Percentiles rank a stretch among this genome's conserved stretches.
Evolutionary conservation across 2,113 vertebrate species (phyloP).

Genomic region (Plectropomus leopardus): DNA sequence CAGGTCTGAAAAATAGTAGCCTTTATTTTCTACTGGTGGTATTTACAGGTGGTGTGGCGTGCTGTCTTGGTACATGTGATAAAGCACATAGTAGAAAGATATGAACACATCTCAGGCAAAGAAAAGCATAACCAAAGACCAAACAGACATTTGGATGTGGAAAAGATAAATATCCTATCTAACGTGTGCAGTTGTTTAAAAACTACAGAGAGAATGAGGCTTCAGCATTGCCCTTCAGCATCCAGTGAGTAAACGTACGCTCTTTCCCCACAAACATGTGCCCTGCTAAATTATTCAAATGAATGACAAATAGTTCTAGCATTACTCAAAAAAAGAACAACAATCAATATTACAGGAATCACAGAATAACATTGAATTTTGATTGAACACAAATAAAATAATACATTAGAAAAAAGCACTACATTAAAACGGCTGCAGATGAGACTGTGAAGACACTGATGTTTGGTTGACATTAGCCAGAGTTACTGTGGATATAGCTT

Average conservation of each 20-base stretch:
- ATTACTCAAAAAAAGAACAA: slow-evolving; percentile 49
- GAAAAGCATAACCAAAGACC: slow-evolving; percentile 56
- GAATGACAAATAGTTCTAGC: slow-evolving; percentile 50
- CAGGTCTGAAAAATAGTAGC: slow-evolving; percentile 82
- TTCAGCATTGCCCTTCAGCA: slow-evolving; percentile 73
- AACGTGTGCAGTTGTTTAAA: slow-evolving; percentile 43
- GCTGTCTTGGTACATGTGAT: slow-evolving; percentile 65
- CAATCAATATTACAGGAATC: slow-evolving; percentile 53
- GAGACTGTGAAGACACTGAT: slow-evolving; percentile 36
- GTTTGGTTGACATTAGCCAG: slow-evolving; percentile 37
- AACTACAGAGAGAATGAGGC: slow-evolving; percentile 52
- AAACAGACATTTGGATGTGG: slow-evolving; percentile 36
- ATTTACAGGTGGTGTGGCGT: slow-evolving; percentile 78
- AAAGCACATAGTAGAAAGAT: slow-evolving; percentile 63
- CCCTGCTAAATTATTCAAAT: slow-evolving; percentile 50
- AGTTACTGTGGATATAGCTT: slow-evolving; percentile 45
- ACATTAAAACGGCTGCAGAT: slow-evolving; percentile 48
- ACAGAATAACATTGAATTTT: slow-evolving; percentile 50
- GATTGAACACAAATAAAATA: slow-evolving; percentile 67
- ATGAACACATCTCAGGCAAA: slow-evolving; percentile 71
- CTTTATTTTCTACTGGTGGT: slow-evolving; percentile 85
- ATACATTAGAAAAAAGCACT: slow-evolving; percentile 45
- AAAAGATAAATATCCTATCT: slow-evolving; percentile 52
- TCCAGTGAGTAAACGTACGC: slow-evolving; percentile 81
- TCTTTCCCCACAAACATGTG: slow-evolving; percentile 70